These are phyloP conservation scores for Pachycephus smyrnensis DNA, from an alignment of 2,888 invertebrate genomes.

Conservation along the genomic window DNA sequence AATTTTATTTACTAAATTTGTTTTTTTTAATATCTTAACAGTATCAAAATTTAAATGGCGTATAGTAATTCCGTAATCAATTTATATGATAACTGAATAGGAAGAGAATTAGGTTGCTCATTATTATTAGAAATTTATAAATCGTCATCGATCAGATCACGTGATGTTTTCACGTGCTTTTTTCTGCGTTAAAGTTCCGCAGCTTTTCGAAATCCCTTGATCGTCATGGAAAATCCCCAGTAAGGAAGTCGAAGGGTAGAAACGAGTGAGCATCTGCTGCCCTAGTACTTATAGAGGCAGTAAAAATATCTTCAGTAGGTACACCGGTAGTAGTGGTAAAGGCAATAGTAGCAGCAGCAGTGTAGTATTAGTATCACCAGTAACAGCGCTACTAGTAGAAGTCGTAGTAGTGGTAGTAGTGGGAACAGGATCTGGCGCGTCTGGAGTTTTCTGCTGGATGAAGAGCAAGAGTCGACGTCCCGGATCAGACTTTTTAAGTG, in stretches of 20 bases:
- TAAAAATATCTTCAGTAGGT: background rate
- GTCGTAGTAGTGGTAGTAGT: too few species aligned
- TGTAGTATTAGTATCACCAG: background rate
- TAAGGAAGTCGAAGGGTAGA: background rate
- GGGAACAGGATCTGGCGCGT: background rate
- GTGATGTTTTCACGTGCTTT: background rate
- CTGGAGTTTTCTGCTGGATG: background rate
- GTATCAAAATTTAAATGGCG: background rate
- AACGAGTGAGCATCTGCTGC: background rate
- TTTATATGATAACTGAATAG: too few species aligned
- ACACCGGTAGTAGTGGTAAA: background rate
- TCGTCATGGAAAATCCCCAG: slow-evolving; percentile 32
- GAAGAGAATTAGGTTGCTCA: too few species aligned
- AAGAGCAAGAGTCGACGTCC: slow-evolving; percentile 21
- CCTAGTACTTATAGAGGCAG: background rate
- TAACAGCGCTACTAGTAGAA: background rate
- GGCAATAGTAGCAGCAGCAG: background rate
- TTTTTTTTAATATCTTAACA: too few species aligned
- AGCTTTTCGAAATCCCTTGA: slow-evolving; percentile 35
- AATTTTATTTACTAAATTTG: too few species aligned
- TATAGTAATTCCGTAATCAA: background rate
- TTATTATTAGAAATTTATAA: background rate
- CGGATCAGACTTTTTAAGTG: slow-evolving; percentile 43
- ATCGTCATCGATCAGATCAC: background rate
- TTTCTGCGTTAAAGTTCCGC: background rate